These are phyloP conservation scores for Orthosia incerta DNA, from an alignment of 2,888 invertebrate genomes.

Conservation along the genomic window DNA sequence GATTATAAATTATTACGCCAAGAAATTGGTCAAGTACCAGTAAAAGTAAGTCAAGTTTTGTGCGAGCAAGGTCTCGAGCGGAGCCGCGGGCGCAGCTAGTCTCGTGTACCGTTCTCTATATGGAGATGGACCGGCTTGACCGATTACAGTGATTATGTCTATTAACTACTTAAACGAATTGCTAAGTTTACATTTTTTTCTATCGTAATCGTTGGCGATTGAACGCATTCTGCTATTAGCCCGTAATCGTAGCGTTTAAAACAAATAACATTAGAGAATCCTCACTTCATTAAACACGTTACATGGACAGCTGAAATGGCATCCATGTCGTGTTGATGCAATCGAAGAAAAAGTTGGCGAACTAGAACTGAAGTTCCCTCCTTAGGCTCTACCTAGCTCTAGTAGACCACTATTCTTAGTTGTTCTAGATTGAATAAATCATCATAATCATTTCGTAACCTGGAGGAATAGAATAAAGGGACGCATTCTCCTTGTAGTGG, in stretches of 20 bases:
- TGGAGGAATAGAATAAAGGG: too few relatives aligned
- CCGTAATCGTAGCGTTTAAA: constrained; percentile 46
- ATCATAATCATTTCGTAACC: too few relatives aligned
- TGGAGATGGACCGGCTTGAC: constrained; percentile 67
- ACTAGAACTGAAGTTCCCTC: constrained; percentile 2
- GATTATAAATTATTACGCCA: constrained; percentile 62
- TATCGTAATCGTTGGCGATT: constrained; percentile 73
- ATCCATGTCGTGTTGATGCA: not conserved
- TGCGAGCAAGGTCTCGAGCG: constrained; percentile 57
- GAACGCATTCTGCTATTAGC: constrained; percentile 70
- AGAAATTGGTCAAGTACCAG: constrained; percentile 62
- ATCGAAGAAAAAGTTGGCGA: not conserved
- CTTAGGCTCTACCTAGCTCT: not conserved
- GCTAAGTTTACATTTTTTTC: constrained; percentile 75
- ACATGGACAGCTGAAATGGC: constrained; percentile 7
- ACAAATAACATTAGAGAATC: constrained; percentile 62
- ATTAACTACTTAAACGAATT: constrained; percentile 77
- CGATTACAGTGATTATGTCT: constrained; percentile 69
- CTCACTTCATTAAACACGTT: constrained; percentile 63
- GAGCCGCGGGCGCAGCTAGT: constrained; percentile 59
- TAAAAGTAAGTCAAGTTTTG: constrained; percentile 67
- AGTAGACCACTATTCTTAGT: not conserved
- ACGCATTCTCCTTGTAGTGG: too few relatives aligned
- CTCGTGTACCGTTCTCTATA: constrained; percentile 64
- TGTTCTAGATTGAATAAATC: not conserved